Percentiles rank a stretch among this genome's conserved stretches.
Evolutionary conservation across 1,140 invertebrate species (phyloP).

Genomic region (Drosophila oshimai): DNA sequence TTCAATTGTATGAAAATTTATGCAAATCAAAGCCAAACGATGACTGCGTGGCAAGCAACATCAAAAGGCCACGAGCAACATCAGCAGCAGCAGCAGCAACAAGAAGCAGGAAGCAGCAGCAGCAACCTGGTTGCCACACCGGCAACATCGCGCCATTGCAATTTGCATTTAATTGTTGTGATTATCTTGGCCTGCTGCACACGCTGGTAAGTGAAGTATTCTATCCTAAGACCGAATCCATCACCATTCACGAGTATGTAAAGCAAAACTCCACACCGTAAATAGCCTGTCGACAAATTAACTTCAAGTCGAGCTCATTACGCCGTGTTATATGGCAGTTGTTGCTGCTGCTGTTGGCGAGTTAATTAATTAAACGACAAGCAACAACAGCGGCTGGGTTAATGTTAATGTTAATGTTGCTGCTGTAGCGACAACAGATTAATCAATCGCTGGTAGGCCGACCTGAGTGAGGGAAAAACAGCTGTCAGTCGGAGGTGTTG

Average conservation of each 20-base stretch:
- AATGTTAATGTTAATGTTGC: slow-evolving; percentile 17
- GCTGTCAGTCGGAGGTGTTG: slow-evolving; percentile 68
- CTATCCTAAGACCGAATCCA: slow-evolving; percentile 45
- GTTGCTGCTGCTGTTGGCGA: slow-evolving; percentile 39
- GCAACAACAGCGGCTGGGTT: slow-evolving; percentile 39
- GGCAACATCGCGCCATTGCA: slow-evolving; percentile 55
- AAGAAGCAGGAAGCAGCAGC: slow-evolving; percentile 26
- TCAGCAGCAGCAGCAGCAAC: slow-evolving; percentile 37
- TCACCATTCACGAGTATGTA: slow-evolving; percentile 58
- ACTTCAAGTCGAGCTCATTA: slow-evolving; percentile 51
- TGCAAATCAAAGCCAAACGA: slow-evolving; percentile 70
- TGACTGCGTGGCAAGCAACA: slow-evolving; percentile 70
- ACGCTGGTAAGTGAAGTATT: slow-evolving; percentile 63
- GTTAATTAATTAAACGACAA: slow-evolving; percentile 78
- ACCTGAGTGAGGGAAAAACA: slow-evolving; percentile 1
- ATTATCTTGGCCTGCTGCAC: slow-evolving; percentile 82
- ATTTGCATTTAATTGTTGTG: slow-evolving; percentile 82
- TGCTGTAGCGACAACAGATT: slow-evolving; percentile 59
- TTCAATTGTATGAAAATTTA: slow-evolving; percentile 72
- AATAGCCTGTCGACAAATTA: slow-evolving; percentile 77
- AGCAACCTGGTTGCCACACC: slow-evolving; percentile 49
- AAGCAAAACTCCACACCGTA: slow-evolving; percentile 58
- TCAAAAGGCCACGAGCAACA: slow-evolving; percentile 39
- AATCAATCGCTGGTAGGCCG: slow-evolving; percentile 53
- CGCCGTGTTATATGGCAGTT: slow-evolving; percentile 18